phyloP scores from a whole-genome alignment of 2,888 invertebrate species.

The Drosophila bunnanda region DNA sequence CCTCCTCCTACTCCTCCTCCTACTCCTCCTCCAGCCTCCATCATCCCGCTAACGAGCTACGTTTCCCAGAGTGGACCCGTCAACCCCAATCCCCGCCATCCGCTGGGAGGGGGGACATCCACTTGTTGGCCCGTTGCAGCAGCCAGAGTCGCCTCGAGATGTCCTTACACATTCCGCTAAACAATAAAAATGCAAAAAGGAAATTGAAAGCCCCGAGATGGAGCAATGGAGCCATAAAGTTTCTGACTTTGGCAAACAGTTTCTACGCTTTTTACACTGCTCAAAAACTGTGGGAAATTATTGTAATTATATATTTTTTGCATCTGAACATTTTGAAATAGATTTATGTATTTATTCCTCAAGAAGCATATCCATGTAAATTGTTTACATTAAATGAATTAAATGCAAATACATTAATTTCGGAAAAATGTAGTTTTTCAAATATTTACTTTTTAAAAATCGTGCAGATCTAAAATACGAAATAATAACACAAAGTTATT shows the following conservation, averaged over 20 bases:
- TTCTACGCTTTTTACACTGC: slow-evolving; percentile 1
- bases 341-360: too few species aligned
- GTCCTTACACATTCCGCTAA: slow-evolving; percentile 40
- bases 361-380: too few species aligned
- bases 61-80: slow-evolving; percentile 8
- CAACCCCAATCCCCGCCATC: not conserved
- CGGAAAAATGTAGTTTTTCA: too few species aligned
- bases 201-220: slow-evolving; percentile 63
- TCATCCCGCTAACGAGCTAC: slow-evolving; percentile 31
- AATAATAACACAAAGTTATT: too few species aligned
- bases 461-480: too few species aligned
- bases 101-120: slow-evolving; percentile 14
- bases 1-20: not conserved
- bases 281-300: not conserved
- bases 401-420: too few species aligned
- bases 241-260: slow-evolving; percentile 56
- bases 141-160: slow-evolving; percentile 47
- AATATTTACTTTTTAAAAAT: too few species aligned
- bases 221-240: slow-evolving; percentile 54
- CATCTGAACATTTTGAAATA: too few species aligned
- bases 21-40: not conserved
- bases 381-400: too few species aligned
- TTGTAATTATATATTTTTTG: too few species aligned
- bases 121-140: slow-evolving; percentile 56
- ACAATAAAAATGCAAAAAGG: slow-evolving; percentile 54